These are phyloP conservation scores for Chydorus sphaericus DNA, from an alignment of 2,888 invertebrate species.

Conservation along the genomic window DNA sequence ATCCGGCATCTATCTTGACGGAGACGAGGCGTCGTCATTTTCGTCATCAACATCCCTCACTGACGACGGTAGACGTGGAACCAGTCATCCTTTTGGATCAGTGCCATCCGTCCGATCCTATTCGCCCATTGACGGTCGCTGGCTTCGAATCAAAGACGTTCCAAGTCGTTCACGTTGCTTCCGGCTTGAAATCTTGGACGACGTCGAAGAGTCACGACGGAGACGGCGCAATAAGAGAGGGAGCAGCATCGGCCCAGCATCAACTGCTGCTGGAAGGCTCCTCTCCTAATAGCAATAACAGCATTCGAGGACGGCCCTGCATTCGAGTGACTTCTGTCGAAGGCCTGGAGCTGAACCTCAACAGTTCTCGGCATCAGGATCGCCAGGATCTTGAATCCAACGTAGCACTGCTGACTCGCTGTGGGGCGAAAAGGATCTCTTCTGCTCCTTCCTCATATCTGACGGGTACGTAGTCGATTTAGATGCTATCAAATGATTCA, in stretches of 20 bases:
- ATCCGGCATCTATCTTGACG: too few species aligned
- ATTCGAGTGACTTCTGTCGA: neutral
- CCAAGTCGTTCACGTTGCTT: neutral
- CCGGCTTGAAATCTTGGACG: too few species aligned
- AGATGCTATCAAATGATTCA: too few species aligned
- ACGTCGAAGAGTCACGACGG: too few species aligned
- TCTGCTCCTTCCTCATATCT: too few species aligned
- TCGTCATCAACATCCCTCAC: neutral
- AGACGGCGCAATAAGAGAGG: too few species aligned
- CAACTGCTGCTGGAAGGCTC: neutral
- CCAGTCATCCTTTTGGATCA: neutral
- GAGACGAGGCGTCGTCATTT: neutral
- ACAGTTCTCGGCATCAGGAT: neutral
- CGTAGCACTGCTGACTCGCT: too few species aligned
- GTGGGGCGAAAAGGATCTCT: too few species aligned
- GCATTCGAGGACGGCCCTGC: neutral
- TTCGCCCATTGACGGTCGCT: neutral
- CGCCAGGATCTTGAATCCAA: too few species aligned
- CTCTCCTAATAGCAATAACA: neutral
- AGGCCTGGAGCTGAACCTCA: neutral
- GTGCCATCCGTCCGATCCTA: neutral
- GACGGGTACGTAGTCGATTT: too few species aligned
- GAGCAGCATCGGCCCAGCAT: neutral
- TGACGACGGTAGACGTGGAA: slow-evolving; percentile 4
- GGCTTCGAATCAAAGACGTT: neutral